Evolutionary conservation across 2,888 invertebrate species (phyloP), one percentile per base, ranked within the genome.

Genomic region (Oligia strigilis): DNA sequence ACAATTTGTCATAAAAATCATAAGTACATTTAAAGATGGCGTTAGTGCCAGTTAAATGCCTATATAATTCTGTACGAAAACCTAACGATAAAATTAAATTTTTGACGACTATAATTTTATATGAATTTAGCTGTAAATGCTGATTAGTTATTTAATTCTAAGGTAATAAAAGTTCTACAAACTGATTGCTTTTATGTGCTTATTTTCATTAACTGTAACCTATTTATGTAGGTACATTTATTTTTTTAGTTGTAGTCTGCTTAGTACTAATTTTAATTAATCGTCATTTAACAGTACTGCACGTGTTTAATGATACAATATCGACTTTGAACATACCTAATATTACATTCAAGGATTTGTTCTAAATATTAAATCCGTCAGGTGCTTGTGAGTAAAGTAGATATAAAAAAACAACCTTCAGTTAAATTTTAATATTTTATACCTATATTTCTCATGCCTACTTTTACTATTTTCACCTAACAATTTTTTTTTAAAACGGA

Each of bases 301-400:
- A 85, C 84, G 84, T 85, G 85, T 75, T 75, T 85, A 77, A 82
- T 84, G 3, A 74, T 64, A 43, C 71, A 58, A 58, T 75, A 64
- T 64, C 14, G 23, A 75, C n/a, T n/a, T 23, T 46, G 5, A 40
- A 43, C 29, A 52, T 55, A 82, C 23, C 55, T 60, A 49, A 49
- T 72, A 77, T 36, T n/a, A 46, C 19, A 62, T 72, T 82, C 82
- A 84, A 84, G 82, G 82, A 82, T 78, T 75, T 82, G 36, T 75
- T 60, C 58, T 62, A 43, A 82, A 78, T 69, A 74, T 29, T 55
- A 81, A 73, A 72, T 84, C 80, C 65, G 71, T 74, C 77, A 81
- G 73, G 77, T 81, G 72, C 19, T 69, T 73, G 14, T 69, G 14
- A 43, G 55, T 77, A 13, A 49, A 60, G 36, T 71, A 5, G 0